These are phyloP conservation scores for Plagodis dolabraria DNA, from an alignment of 2,888 invertebrate genomes.

Conservation along the genomic window DNA sequence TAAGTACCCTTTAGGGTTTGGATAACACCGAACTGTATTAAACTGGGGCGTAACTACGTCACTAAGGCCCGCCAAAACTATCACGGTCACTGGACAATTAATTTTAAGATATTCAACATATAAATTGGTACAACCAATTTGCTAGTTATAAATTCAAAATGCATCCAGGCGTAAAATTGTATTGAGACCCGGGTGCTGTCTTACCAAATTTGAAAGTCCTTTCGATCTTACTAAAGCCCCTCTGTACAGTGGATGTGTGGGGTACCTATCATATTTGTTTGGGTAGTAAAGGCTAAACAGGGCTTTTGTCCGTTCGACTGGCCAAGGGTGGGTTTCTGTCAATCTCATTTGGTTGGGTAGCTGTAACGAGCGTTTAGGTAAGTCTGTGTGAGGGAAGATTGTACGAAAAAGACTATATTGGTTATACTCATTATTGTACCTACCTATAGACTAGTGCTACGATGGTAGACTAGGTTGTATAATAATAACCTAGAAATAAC, in stretches of 20 bases:
- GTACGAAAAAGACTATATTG: not conserved
- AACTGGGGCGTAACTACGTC: slow-evolving; percentile 28
- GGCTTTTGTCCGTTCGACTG: slow-evolving; percentile 64
- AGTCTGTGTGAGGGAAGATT: slow-evolving; percentile 9
- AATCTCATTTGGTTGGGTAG: slow-evolving; percentile 50
- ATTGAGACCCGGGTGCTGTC: slow-evolving; percentile 68
- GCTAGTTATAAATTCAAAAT: slow-evolving; percentile 84
- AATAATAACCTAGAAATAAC: too few species aligned
- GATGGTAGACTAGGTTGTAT: too few species aligned
- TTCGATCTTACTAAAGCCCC: slow-evolving; percentile 7
- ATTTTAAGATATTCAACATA: slow-evolving; percentile 79
- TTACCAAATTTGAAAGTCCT: slow-evolving; percentile 50
- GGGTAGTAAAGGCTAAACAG: slow-evolving; percentile 59
- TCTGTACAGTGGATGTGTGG: slow-evolving; percentile 30
- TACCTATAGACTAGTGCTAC: too few species aligned
- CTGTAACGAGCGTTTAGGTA: slow-evolving; percentile 26
- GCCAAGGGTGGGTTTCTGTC: slow-evolving; percentile 29
- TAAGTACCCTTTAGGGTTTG: slow-evolving; percentile 20
- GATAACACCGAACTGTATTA: slow-evolving; percentile 30
- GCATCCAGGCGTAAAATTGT: slow-evolving; percentile 81
- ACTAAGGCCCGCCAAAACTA: slow-evolving; percentile 44
- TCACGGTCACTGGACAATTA: slow-evolving; percentile 72
- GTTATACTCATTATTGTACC: too few species aligned
- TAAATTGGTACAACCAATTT: slow-evolving; percentile 80
- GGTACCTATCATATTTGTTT: slow-evolving; percentile 58